Conservation (phyloP, 2,888 invertebrate species). For the Caenorhabditis virilis region DNA sequence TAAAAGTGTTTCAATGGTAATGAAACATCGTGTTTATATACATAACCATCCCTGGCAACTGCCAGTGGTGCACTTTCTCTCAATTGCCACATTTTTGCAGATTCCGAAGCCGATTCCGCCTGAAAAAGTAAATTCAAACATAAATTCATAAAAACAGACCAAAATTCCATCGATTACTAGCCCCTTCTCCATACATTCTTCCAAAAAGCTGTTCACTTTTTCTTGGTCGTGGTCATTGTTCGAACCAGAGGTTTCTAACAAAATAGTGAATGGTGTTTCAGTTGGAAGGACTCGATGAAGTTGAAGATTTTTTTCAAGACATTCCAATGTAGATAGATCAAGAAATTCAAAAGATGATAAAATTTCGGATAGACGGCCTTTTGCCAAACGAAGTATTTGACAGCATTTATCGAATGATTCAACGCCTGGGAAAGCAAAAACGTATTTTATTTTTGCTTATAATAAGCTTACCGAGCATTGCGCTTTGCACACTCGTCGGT, state of each 20-base stretch:
- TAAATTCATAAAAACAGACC: no score
- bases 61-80: constrained; percentile 68
- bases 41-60: constrained; percentile 78
- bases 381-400: constrained; percentile 79
- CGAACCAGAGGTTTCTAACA: constrained; percentile 76
- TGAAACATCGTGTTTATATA: constrained; percentile 94
- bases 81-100: constrained; percentile 69
- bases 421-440: constrained; percentile 15
- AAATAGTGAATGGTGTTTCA: constrained; percentile 53
- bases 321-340: constrained; percentile 79
- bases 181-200: constrained; percentile 67
- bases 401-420: constrained; percentile 79
- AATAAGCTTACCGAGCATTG: constrained; percentile 76
- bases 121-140: no score
- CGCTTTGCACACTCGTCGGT: constrained; percentile 83
- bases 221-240: constrained; percentile 83
- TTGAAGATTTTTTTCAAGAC: constrained; percentile 48
- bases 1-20: constrained; percentile 85
- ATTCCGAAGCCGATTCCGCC: constrained; percentile 78
- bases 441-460: neutral
- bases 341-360: constrained; percentile 94
- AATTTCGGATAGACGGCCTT: constrained; percentile 80
- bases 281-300: constrained; percentile 46
- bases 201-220: constrained; percentile 82
- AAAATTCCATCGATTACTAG: constrained; percentile 61